Evolutionary conservation across 2,797 vertebrate genomes (phyloP), one percentile per base, ranked within the genome.

Genomic region (Paramormyrops hopkinsi): DNA sequence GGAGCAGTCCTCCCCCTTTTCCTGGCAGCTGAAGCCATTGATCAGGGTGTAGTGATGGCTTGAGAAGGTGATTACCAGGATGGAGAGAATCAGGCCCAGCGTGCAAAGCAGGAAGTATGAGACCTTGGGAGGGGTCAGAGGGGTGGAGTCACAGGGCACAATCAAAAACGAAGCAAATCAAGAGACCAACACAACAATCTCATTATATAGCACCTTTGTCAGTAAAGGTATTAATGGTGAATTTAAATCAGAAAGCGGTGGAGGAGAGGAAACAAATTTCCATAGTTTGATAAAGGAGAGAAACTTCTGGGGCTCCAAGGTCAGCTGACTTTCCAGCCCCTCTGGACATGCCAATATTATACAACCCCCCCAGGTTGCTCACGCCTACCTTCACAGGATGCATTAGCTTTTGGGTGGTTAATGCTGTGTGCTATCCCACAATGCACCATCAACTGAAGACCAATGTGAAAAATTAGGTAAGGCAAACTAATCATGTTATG

Each of bases 81-180:
- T 93, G 0, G 97, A 98, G 51, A 97, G 94, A 8, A 96, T 93
- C 94, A 99, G 93, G 86, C 96, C 96, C 8, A 97, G 90, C 3
- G 95, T 93, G 0, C 97, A 98, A 93, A 99, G 95, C 92, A 97
- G 46, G 88, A 99, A 99, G 93, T 99, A 99, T 8, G 96, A 89
- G 51, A 99, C 93, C 98, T 99, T 95, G 1, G 92, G 92, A 89
- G 90, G 69, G 92, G 33, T 4, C n/a, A 29, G 48, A 12, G 37
- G 37, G 73, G 37, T 9, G 73, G 73, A 44, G 37, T n/a, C 37
- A 79, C 73, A 46, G 17, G 33, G 41, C 19, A n/a, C 73, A n/a
- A 46, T 79, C 44, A 48, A 19, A 84, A 84, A 37, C 12, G 0
- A 14, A 33, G 29, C 29, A 73, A 84, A 84, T 50, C 82, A 84